phyloP scores from a whole-genome alignment of 2,797 vertebrate species.

The Kryptolebias ocellatus region DNA sequence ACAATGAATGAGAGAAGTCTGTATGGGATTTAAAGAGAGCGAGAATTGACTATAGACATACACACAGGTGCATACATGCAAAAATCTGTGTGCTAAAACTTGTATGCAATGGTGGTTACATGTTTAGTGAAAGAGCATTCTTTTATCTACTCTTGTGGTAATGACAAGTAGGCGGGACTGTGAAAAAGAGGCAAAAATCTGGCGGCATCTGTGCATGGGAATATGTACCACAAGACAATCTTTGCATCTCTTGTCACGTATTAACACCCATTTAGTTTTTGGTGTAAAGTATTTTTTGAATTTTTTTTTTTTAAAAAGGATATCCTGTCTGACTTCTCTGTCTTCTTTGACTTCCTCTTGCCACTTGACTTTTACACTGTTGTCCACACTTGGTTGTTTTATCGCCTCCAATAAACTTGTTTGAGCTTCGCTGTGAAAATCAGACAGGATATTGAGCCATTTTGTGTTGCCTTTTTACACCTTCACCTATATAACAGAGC shows the following conservation, averaged over 20 bases:
- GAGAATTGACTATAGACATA: constrained; percentile 40
- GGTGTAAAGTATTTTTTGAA: neutral
- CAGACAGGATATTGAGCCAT: constrained; percentile 54
- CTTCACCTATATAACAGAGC: neutral
- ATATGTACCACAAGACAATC: neutral
- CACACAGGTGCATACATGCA: neutral
- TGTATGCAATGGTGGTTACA: neutral
- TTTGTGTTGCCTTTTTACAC: constrained; percentile 34
- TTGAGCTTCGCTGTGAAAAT: constrained; percentile 22
- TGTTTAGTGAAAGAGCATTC: neutral
- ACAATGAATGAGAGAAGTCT: constrained; percentile 21
- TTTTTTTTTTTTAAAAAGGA: constrained; percentile 19
- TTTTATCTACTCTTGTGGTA: neutral
- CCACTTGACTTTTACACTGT: constrained; percentile 3
- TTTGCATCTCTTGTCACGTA: neutral
- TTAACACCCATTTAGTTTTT: neutral
- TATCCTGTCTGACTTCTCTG: constrained; percentile 42
- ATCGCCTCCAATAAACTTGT: neutral
- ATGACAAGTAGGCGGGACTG: neutral
- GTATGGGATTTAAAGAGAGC: constrained; percentile 39
- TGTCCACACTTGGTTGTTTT: constrained; percentile 11
- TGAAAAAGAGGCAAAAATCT: neutral
- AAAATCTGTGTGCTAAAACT: neutral
- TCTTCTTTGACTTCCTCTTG: constrained; percentile 39
- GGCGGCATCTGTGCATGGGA: neutral